A percentile compares a stretch with the other conserved stretches of the same genome.
Conservation (phyloP, 2,888 invertebrate species). For the Cryptophagus acutangulus region DNA sequence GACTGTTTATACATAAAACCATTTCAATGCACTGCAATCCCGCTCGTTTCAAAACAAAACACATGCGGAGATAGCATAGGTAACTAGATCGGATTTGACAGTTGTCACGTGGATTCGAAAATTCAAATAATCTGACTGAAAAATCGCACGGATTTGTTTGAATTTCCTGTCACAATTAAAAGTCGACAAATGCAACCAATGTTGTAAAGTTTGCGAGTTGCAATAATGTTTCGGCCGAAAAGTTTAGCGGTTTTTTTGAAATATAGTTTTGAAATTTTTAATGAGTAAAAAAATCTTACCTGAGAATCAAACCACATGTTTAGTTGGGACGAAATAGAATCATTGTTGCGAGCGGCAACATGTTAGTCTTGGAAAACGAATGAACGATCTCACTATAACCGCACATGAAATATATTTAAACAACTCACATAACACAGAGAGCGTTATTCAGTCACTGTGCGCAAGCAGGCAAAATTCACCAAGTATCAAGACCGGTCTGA, state of each 20-base stretch:
- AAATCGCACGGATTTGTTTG: slow-evolving; percentile 20
- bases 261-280: not conserved
- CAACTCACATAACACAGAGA: slow-evolving; percentile 35
- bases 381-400: slow-evolving; percentile 27
- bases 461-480: slow-evolving; percentile 31
- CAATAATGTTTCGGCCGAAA: too few relatives aligned
- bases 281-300: slow-evolving; percentile 35
- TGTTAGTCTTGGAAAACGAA: slow-evolving; percentile 33
- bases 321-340: slow-evolving; percentile 42
- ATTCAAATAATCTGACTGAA: slow-evolving; percentile 34
- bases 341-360: slow-evolving; percentile 48
- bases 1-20: slow-evolving; percentile 46
- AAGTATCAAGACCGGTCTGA: slow-evolving; percentile 45
- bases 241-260: not conserved
- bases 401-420: slow-evolving; percentile 31
- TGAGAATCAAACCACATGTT: slow-evolving; percentile 50
- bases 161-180: too few relatives aligned
- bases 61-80: slow-evolving; percentile 49
- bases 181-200: too few relatives aligned
- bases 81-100: slow-evolving; percentile 49
- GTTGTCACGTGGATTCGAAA: slow-evolving; percentile 45
- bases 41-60: slow-evolving; percentile 51
- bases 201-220: too few relatives aligned
- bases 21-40: slow-evolving; percentile 50
- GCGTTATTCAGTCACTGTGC: slow-evolving; percentile 33